These are phyloP conservation scores for Rhagologus leucostigma DNA, from an alignment of 2,113 vertebrate species.

Conservation along the genomic window DNA sequence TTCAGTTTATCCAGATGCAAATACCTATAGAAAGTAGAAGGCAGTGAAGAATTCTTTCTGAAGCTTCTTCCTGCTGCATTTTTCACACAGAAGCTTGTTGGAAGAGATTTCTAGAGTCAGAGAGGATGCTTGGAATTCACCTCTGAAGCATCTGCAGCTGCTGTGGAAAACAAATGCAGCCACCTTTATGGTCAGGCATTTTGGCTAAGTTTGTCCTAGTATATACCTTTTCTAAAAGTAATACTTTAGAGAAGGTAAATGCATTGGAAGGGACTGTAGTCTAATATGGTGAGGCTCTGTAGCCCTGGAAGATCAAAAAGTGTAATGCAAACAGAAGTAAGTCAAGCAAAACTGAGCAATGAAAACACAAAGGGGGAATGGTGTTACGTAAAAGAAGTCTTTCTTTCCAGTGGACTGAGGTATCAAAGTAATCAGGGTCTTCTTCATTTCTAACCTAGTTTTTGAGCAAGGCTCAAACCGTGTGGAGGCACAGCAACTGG, in stretches of 20 bases:
- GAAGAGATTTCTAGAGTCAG: neutral
- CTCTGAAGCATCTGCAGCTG: neutral
- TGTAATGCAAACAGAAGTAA: neutral
- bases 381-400: neutral
- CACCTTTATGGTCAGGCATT: neutral
- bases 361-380: accelerated
- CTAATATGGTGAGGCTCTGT: neutral
- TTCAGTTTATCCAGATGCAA: neutral
- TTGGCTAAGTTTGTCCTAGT: neutral
- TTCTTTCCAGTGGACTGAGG: neutral
- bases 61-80: neutral
- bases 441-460: neutral
- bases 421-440: neutral
- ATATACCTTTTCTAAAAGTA: neutral
- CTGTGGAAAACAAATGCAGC: neutral
- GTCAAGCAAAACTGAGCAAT: neutral
- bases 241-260: neutral
- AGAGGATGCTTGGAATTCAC: neutral
- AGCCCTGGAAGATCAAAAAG: neutral
- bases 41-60: neutral
- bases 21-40: neutral
- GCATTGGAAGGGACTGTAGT: neutral
- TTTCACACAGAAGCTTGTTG: neutral
- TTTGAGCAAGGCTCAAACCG: neutral
- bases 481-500: neutral